phyloP scores from a whole-genome alignment of 2,797 vertebrate species.

The Sebastes wilsoni region DNA sequence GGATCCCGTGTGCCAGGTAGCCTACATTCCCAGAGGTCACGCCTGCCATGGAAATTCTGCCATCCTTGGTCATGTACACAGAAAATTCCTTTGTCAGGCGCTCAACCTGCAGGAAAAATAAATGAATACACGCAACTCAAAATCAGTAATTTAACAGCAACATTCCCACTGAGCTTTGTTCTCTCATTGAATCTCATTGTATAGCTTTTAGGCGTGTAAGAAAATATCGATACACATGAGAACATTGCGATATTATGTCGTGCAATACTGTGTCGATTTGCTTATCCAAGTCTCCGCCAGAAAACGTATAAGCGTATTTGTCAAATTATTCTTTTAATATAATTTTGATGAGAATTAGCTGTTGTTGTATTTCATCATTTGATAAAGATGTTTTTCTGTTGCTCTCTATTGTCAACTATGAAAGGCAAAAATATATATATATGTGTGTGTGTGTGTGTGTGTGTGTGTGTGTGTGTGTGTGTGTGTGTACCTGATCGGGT shows the following conservation, averaged over 20 bases:
- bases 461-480: no score
- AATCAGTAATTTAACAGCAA: not conserved
- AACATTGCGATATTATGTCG: no score
- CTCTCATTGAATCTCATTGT: not conserved
- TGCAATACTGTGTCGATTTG: not conserved
- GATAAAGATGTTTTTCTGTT: not conserved
- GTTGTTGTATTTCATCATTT: not conserved
- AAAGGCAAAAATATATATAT: not conserved
- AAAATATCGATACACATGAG: no score
- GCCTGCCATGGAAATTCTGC: conserved; percentile 95
- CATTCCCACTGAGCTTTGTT: not conserved
- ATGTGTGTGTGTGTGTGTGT: no score
- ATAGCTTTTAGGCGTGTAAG: no score
- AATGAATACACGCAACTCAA: not conserved
- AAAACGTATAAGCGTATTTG: not conserved
- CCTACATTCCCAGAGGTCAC: conserved; percentile 92
- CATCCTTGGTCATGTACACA: conserved; percentile 98
- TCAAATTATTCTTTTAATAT: not conserved
- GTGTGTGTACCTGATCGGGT: conserved; percentile 90
- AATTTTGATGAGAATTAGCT: not conserved
- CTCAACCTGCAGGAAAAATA: conserved; percentile 85
- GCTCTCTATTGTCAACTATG: not conserved
- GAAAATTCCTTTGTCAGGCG: conserved; percentile 94
- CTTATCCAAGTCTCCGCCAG: not conserved
- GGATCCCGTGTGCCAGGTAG: conserved; percentile 93